Evolutionary conservation across 1,140 invertebrate species (phyloP), one percentile per base, ranked within the genome.

Genomic region (Gryon sp.): DNA sequence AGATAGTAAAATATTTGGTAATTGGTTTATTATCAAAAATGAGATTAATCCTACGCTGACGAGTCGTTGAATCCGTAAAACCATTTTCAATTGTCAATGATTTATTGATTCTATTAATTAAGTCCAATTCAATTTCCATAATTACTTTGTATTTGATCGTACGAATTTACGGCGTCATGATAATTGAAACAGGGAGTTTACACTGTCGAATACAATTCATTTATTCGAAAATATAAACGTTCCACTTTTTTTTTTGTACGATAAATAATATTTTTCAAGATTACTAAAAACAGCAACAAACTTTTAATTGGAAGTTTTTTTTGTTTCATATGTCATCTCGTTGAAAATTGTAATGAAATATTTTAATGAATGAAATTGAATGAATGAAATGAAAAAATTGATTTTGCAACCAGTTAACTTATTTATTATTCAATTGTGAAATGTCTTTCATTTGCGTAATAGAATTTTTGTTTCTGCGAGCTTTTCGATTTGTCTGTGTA

Each of bases 101-200:
- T 59, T 69, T 59, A 69, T 59, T 52, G 65, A 59, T 69, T 59
- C 53, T 50, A 69, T 50, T 59, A 52, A 69, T 69, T 69, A 69
- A 68, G 45, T 32, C 19, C 24, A 52, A 60, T 60, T 41, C 45
- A 69, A 50, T 68, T 57, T 68, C 43, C 52, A 68, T 57, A 57
- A 68, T 68, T 68, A 48, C 32, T 14, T 9, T 20, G 26, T 60
- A 28, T 52, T 59, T 34, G 24, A 52, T 52, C 19, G 15, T 15
- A 12, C 20, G 45, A 16, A 24, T 20, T 5, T 18, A 22, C 19
- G 16, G 11, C 22, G 11, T 4, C 8, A 9, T 6, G 19, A 60
- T 60, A 70, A 50, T 43, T 53, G 46, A 28, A 60, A 59, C 52
- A 70, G 45, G 34, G 28, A 70, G 28, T 48, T 52, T 45, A 60